phyloP scores from a whole-genome alignment of 2,797 vertebrate genomes.

The Alcedo quadribrachys region DNA sequence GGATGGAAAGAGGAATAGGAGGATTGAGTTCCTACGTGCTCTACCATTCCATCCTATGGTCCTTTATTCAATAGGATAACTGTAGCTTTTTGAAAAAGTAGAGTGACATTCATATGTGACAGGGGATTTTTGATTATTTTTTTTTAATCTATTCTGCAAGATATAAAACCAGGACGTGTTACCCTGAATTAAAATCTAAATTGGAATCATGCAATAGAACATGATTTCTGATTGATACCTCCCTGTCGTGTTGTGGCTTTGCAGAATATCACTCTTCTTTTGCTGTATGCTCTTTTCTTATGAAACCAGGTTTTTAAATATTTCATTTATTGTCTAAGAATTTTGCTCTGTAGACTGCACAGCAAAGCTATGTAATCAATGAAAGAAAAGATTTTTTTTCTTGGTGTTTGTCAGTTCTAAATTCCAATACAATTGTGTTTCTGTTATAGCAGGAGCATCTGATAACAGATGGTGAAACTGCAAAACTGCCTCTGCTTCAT shows the following conservation, averaged over 20 bases:
- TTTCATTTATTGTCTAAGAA: not conserved
- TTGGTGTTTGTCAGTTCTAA: not conserved
- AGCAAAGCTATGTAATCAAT: not conserved
- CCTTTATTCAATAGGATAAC: not conserved
- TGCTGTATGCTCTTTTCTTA: not conserved
- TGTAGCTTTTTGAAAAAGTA: not conserved
- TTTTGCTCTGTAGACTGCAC: not conserved
- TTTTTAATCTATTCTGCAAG: not conserved
- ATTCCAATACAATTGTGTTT: conserved; percentile 2
- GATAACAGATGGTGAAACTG: conserved; percentile 39
- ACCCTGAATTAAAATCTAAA: not conserved
- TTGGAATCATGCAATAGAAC: not conserved
- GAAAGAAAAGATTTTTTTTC: not conserved
- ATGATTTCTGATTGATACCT: not conserved
- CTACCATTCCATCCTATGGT: not conserved
- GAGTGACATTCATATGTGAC: not conserved
- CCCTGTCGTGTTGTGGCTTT: not conserved
- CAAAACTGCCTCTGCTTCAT: conserved; percentile 41
- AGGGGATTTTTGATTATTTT: fast-evolving
- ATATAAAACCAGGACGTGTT: not conserved
- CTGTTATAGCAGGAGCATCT: conserved; percentile 2
- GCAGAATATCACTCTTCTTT: not conserved
- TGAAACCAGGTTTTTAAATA: not conserved
- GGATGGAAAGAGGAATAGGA: not conserved
- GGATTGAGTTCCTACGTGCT: not conserved